A percentile compares a stretch with the other conserved stretches of the same genome.
These are phyloP conservation scores for Cataglyphis hispanica DNA, from an alignment of 1,140 invertebrate species.

Conservation along the genomic window DNA sequence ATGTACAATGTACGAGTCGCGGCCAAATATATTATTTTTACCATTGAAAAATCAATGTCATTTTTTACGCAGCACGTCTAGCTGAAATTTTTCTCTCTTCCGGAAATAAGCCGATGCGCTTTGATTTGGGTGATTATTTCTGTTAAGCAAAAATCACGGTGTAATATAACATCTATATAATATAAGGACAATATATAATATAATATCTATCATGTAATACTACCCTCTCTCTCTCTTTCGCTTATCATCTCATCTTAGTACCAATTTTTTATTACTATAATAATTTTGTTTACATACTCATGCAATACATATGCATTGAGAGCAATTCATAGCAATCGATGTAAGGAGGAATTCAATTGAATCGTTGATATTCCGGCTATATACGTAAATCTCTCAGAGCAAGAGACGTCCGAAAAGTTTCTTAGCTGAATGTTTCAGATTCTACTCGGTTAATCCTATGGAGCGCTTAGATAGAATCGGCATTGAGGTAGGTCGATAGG, in stretches of 20 bases:
- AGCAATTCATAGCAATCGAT: background rate
- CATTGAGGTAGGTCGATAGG: slow-evolving; percentile 55
- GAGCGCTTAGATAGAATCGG: slow-evolving; percentile 60
- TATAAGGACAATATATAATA: background rate
- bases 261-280: background rate
- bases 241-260: background rate
- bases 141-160: background rate
- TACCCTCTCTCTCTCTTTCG: background rate
- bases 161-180: background rate
- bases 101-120: slow-evolving; percentile 32
- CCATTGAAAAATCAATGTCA: slow-evolving; percentile 50
- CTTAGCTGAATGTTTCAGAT: slow-evolving; percentile 48
- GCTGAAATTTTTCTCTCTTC: slow-evolving; percentile 12
- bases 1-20: slow-evolving; percentile 44
- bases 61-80: slow-evolving; percentile 31
- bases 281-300: slow-evolving; percentile 14
- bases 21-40: slow-evolving; percentile 33
- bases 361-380: slow-evolving; percentile 42
- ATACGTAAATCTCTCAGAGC: slow-evolving; percentile 44
- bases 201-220: background rate
- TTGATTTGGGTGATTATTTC: slow-evolving; percentile 33
- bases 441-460: slow-evolving; percentile 62
- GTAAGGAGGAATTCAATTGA: slow-evolving; percentile 29
- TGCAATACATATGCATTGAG: background rate
- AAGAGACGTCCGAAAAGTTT: slow-evolving; percentile 43